Evolutionary conservation across 2,888 invertebrate species (phyloP).

Genomic region (Electrophaes corylata): DNA sequence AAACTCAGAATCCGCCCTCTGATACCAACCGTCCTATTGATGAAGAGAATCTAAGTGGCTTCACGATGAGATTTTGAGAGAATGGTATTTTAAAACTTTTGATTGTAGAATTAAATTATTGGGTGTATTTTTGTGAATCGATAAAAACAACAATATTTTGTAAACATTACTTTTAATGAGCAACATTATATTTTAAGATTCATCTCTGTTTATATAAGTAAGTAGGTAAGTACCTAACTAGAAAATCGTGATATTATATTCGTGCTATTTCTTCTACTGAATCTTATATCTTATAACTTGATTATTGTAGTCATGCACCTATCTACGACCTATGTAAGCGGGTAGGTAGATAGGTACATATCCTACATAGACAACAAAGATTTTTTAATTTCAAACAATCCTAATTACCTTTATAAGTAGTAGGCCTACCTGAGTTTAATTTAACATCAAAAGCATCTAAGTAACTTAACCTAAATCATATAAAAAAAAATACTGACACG

Average conservation of each 20-base stretch:
- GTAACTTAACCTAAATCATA: constrained; percentile 22
- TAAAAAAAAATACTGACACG: constrained; percentile 42
- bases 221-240: not conserved
- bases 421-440: constrained; percentile 39
- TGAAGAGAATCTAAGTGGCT: no score
- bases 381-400: constrained; percentile 17
- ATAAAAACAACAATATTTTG: not conserved
- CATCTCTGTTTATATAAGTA: no score
- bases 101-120: not conserved
- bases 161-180: not conserved
- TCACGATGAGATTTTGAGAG: no score
- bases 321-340: not conserved
- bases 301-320: no score
- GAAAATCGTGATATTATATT: not conserved
- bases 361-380: no score
- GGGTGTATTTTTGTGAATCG: no score
- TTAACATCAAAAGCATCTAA: constrained; percentile 57
- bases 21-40: no score
- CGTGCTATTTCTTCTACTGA: no score
- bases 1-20: no score
- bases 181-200: not conserved
- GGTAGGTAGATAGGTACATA: not conserved
- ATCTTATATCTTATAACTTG: no score
- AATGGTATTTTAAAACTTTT: no score
- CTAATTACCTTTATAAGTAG: no score